phyloP scores from a whole-genome alignment of 2,113 vertebrate genomes.

The Nanorana parkeri region DNA sequence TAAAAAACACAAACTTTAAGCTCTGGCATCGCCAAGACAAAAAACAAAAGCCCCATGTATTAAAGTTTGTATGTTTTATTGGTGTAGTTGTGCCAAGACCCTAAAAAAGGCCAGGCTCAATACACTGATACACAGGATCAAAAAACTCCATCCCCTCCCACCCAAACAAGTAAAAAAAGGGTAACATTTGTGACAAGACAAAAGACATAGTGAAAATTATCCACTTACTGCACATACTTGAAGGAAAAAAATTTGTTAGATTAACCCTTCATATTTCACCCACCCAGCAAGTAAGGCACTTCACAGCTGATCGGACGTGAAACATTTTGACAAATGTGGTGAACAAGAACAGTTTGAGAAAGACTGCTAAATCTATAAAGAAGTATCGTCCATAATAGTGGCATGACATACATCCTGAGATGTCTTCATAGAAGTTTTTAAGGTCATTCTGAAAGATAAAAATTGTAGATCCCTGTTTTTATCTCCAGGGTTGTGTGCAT shows the following conservation, averaged over 20 bases:
- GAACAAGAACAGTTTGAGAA: neutral
- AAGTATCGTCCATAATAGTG: slow-evolving; percentile 25
- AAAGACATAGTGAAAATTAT: neutral
- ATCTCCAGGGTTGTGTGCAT: neutral
- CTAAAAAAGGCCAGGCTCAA: neutral
- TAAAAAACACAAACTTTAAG: no score
- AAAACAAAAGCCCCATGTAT: no score
- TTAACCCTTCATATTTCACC: neutral
- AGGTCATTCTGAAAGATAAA: slow-evolving; percentile 18
- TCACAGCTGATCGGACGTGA: slow-evolving; percentile 23
- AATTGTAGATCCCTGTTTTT: neutral
- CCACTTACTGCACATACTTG: neutral
- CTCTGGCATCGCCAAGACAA: no score
- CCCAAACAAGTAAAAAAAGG: neutral
- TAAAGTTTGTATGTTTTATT: slow-evolving; percentile 8
- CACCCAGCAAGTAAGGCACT: slow-evolving; percentile 48
- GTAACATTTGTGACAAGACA: slow-evolving; percentile 8
- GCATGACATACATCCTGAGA: slow-evolving; percentile 45
- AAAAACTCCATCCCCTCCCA: neutral
- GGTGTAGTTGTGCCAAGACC: neutral
- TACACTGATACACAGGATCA: slow-evolving; percentile 8
- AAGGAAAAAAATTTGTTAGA: neutral
- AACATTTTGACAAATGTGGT: neutral
- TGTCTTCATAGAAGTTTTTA: neutral
- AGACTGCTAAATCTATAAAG: neutral